Conservation (phyloP, 2,113 vertebrate genomes). For the Acanthisitta chloris region DNA sequence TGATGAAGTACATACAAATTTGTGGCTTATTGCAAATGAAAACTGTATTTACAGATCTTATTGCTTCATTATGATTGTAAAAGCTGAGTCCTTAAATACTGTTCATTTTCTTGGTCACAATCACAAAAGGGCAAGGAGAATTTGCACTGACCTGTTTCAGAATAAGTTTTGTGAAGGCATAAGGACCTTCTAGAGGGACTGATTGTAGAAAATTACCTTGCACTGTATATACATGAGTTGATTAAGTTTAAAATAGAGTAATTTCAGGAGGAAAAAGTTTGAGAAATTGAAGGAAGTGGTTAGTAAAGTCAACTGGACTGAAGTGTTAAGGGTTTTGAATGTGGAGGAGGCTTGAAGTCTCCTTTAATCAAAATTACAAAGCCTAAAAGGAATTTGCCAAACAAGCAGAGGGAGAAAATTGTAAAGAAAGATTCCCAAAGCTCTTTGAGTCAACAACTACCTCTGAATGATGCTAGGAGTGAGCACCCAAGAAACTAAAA, state of each 20-base stretch:
- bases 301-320: slow-evolving; percentile 12
- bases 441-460: neutral
- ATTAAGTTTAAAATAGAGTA: neutral
- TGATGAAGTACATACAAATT: neutral
- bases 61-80: neutral
- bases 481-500: neutral
- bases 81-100: neutral
- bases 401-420: neutral
- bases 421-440: neutral
- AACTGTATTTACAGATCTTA: neutral
- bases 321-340: neutral
- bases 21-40: neutral
- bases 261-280: neutral
- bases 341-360: slow-evolving; percentile 13
- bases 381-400: slow-evolving; percentile 21
- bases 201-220: slow-evolving; percentile 29
- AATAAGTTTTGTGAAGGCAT: neutral
- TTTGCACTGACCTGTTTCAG: neutral
- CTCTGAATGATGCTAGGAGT: neutral
- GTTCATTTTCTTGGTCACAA: neutral
- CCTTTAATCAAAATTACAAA: slow-evolving; percentile 13
- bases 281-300: neutral
- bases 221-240: neutral
- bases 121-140: neutral
- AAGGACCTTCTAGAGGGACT: neutral